Percentiles rank a stretch among this genome's conserved stretches.
These are phyloP conservation scores for Lineus longissimus DNA, from an alignment of 1,140 invertebrate species.

Conservation along the genomic window DNA sequence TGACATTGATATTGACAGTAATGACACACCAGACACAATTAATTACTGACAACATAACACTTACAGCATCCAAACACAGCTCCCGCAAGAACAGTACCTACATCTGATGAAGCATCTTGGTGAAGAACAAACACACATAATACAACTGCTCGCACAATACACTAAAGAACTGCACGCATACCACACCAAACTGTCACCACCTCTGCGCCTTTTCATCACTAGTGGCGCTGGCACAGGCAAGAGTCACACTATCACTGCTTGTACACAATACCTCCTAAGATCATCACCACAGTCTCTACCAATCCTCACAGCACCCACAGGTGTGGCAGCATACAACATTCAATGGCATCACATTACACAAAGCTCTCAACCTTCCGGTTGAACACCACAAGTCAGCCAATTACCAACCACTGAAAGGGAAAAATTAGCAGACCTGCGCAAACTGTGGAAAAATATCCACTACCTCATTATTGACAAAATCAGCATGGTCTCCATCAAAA, in stretches of 20 bases:
- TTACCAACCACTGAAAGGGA: too few species aligned
- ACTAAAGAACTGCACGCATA: background rate
- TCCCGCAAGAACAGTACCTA: slow-evolving; percentile 2
- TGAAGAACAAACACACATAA: background rate
- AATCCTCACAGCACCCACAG: slow-evolving; percentile 24
- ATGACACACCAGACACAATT: too few species aligned
- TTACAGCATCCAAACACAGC: background rate
- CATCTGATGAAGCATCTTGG: slow-evolving; percentile 15
- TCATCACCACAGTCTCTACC: slow-evolving; percentile 5
- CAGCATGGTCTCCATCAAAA: slow-evolving; percentile 2
- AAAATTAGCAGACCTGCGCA: background rate
- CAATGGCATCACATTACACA: slow-evolving; percentile 23
- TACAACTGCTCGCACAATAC: background rate
- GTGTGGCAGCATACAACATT: slow-evolving; percentile 23
- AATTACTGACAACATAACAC: background rate
- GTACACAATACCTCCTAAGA: slow-evolving; percentile 12
- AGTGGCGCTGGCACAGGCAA: slow-evolving; percentile 23
- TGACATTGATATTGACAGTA: too few species aligned
- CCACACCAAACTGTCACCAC: background rate
- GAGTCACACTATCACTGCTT: slow-evolving; percentile 10
- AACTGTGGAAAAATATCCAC: background rate
- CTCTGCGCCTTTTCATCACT: slow-evolving; percentile 17
- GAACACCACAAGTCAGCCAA: background rate
- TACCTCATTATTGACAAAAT: background rate
- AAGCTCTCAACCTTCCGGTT: background rate